Evolutionary conservation across 2,797 vertebrate species (phyloP), one percentile per base, ranked within the genome.

Genomic region (Phataginus tetradactyla): DNA sequence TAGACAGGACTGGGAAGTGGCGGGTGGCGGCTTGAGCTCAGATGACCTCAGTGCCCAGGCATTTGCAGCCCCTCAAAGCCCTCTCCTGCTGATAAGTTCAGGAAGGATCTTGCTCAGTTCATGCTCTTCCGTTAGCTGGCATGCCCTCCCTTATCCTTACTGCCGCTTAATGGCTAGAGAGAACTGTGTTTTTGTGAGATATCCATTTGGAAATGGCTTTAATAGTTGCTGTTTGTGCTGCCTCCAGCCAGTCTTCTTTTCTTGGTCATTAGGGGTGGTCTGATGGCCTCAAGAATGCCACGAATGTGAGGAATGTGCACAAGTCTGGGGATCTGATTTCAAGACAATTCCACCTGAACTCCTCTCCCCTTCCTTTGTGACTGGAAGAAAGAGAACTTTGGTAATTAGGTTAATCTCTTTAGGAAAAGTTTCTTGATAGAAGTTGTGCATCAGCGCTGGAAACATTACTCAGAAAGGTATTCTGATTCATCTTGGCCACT

Each of bases 241-340:
- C 68, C 66, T 72, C 1, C 0, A 14, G 51, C 84, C 97, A 51
- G 10, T 86, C 25, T 59, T 88, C 91, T 97, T 96, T 96, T 78
- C 85, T 78, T 29, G 98, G 86, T 96, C 97, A 92, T 94, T 96
- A 93, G 66, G 86, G 78, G 90, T 89, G 96, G 97, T 97, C 97
- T 97, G 94, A 96, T 96, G 95, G 61, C 91, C 78, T 95, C 93
- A 98, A 96, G 98, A 98, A 99, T 98, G 96, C 96, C 83, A 94
- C 79, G 96, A 98, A 98, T 98, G 97, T 96, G 75, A 98, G 88
- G 98, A 98, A 98, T 98, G 98, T 96, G 85, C 92, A 45, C 84
- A 94, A 97, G 97, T 98, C 75, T 37, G 71, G 66, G 64, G 97
- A 96, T 97, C 96, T 94, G 94, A 95, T 98, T 98, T 98, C 95